Percentiles rank a stretch among this genome's conserved stretches.
phyloP scores from a whole-genome alignment of 2,888 invertebrate genomes.

The Oscheius myriophilus region DNA sequence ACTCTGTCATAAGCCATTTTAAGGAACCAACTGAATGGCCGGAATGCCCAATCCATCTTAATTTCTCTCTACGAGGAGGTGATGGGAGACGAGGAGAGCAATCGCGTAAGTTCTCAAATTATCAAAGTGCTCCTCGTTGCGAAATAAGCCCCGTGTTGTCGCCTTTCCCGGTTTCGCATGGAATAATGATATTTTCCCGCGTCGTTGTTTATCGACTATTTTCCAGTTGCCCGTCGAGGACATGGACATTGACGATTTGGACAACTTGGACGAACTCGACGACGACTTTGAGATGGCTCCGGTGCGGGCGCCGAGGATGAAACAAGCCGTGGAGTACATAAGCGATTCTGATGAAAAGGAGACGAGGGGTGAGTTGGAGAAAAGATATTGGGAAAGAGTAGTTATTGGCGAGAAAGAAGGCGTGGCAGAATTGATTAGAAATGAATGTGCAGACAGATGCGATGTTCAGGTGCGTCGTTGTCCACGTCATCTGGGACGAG shows the following conservation, averaged over 20 bases:
- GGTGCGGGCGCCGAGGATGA: conserved; percentile 8
- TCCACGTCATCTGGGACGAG: conserved; percentile 53
- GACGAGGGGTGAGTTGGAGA: conserved; percentile 10
- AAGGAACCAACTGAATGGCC: conserved; percentile 53
- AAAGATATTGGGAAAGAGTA: too few species aligned
- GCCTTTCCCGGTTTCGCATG: background rate
- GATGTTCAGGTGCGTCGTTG: conserved; percentile 35
- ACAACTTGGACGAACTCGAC: conserved; percentile 33
- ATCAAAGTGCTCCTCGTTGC: background rate
- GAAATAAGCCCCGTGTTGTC: background rate
- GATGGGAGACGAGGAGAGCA: conserved; percentile 68
- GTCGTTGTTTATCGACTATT: background rate
- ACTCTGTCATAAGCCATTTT: background rate
- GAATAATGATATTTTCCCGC: background rate
- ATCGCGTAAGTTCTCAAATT: conserved; percentile 32
- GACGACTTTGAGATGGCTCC: conserved; percentile 28
- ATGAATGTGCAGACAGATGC: background rate
- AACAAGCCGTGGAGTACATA: conserved; percentile 42
- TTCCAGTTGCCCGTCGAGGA: conserved; percentile 23
- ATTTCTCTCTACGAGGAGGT: conserved; percentile 64
- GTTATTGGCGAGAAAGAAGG: too few species aligned
- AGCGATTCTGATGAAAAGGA: conserved; percentile 34
- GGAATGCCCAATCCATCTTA: conserved; percentile 54
- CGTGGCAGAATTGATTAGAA: background rate
- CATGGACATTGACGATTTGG: conserved; percentile 51